Conservation (phyloP, 2,113 vertebrate species). For the Gracilinanus agilis region DNA sequence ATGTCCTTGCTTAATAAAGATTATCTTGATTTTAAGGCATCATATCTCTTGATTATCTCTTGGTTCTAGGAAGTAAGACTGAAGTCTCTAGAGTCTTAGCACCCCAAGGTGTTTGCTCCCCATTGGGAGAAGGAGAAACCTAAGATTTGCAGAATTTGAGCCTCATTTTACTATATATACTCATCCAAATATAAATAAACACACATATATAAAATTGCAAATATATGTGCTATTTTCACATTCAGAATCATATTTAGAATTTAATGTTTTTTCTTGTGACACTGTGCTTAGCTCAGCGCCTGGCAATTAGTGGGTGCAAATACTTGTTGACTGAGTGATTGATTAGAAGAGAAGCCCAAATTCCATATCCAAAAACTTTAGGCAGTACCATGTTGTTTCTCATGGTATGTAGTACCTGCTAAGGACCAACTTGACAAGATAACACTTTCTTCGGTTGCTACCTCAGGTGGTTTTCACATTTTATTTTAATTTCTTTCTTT, state of each 20-base stretch:
- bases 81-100: too few relatives aligned
- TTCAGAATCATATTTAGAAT: background rate
- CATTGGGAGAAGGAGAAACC: too few relatives aligned
- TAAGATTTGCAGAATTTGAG: too few relatives aligned
- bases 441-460: background rate
- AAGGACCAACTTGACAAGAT: background rate
- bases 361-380: background rate
- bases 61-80: too few relatives aligned
- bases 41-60: too few relatives aligned
- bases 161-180: too few relatives aligned
- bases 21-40: too few relatives aligned
- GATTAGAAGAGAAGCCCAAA: background rate
- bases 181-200: background rate
- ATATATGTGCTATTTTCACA: background rate
- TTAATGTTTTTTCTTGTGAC: background rate
- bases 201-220: background rate
- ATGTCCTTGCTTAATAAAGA: too few relatives aligned
- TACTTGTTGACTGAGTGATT: background rate
- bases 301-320: background rate
- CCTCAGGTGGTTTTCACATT: conserved; percentile 38
- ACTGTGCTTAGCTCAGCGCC: background rate
- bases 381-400: background rate
- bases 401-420: background rate
- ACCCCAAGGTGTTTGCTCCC: too few relatives aligned
- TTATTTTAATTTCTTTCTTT: conserved; percentile 39